Evolutionary conservation across 2,888 invertebrate genomes (phyloP), one percentile per base, ranked within the genome.

Genomic region (Pterostichus niger): DNA sequence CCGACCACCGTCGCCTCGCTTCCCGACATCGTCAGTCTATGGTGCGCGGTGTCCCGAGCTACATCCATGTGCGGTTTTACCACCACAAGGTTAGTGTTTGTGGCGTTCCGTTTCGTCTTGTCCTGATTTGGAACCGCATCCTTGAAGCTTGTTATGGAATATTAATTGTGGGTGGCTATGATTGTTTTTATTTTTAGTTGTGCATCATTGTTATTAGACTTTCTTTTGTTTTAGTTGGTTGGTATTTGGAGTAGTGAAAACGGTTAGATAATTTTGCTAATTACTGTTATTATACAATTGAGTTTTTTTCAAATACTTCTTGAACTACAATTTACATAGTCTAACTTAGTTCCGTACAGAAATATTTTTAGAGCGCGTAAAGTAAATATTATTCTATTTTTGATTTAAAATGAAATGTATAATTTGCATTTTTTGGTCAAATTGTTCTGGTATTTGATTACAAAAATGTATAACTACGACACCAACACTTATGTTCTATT

Each of bases 41-140:
- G 75, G 75, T 75, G 75, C 13, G 75, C 75, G 75, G 75, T 75
- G 75, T 75, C 75, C 75, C 75, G 31, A 49, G 31, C 24, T 52
- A 75, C 75, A 75, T 56, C 56, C 17, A 56, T 56, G 56, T 56
- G 56, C 15, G 56, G 56, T 56, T 56, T 56, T 56, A 9, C 17
- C 56, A 56, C 13, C 9, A 56, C 17, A 56, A 56, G 56, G 56
- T 56, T 17, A 56, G 56, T 56, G 17, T 17, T 17, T 56, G 56
- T 56, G 17, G 0, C 49, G 13, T 49, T 17, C 13, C 13, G 56
- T 56, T 4, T 10, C 49, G 13, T 49, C 5, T 17, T 56, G 4
- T 17, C 56, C 56, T 31, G 13, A 49, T 56, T 56, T 56, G 24
- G 24, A 56, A 6, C 6, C 0, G 56, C 2, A 56, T 56, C 56